Evolutionary conservation across 1,140 invertebrate genomes (phyloP), one percentile per base, ranked within the genome.

Genomic region (Trichomalopsis sarcophagae): DNA sequence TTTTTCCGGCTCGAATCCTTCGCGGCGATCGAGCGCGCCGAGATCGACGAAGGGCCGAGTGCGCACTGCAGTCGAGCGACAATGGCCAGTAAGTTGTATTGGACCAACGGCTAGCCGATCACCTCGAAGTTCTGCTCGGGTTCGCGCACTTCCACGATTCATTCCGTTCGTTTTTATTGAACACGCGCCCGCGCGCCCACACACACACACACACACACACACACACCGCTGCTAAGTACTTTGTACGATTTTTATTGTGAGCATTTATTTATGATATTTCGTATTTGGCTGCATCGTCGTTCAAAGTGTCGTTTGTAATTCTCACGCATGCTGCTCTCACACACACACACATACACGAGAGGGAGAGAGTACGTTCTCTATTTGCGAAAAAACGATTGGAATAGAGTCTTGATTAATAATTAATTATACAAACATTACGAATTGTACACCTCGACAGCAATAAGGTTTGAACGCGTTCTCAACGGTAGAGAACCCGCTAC

Each of bases 201-300:
- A 9, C 11, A 50, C 3, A 50, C 0, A 27, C 62, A 36, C 30
- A 79, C 50, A 33, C 23, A 62, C 44, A 33, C 50, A 62, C 55
- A 66, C 75, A 40, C 44, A 50, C 44, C 27, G 27, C 27, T 84
- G 77, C 71, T 80, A 50, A 84, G 82, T 79, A 84, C 78, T 84
- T 84, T 84, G 83, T 84, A 84, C 74, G 50, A 84, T 84, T 71
- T 71, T 85, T 76, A 85, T 81, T 81, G 50, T 81, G 76, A 81
- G 30, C 78, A 85, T 85, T 85, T 85, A 85, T 85, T 85, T 85
- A 85, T 85, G 78, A 85, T 85, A 85, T 85, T 85, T 85, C 78
- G 78, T 81, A 85, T 85, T 85, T 85, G 77, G 47, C 27, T 27
- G 27, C 47, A 84, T 80, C 71, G 27, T 68, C 69, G 73, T 76